Conservation (phyloP, 1,140 invertebrate genomes). For the Drosophila mojavensis region DNA sequence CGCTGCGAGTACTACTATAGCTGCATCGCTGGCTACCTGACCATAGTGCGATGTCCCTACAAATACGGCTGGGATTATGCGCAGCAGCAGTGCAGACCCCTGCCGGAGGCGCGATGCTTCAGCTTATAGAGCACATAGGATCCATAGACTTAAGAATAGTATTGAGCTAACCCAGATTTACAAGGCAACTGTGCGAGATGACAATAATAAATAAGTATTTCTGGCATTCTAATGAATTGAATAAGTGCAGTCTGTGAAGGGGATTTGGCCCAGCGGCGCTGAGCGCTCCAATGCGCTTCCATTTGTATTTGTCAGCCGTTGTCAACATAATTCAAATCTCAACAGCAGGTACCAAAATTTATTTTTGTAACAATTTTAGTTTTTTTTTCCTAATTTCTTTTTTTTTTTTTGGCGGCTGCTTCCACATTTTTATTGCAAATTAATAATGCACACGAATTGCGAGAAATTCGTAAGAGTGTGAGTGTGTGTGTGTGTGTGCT, state of each 20-base stretch:
- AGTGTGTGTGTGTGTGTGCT: conserved; percentile 7
- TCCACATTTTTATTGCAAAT: conserved; percentile 81
- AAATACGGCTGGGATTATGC: conserved; percentile 64
- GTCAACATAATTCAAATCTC: conserved; percentile 76
- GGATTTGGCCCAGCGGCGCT: conserved; percentile 43
- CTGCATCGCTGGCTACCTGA: conserved; percentile 66
- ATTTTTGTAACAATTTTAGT: conserved; percentile 54
- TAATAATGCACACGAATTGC: conserved; percentile 72
- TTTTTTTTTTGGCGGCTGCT: conserved; percentile 48
- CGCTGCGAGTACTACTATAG: conserved; percentile 76
- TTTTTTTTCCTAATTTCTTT: conserved; percentile 6
- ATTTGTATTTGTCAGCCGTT: conserved; percentile 78
- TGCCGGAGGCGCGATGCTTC: conserved; percentile 52
- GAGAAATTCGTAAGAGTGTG: conserved; percentile 14
- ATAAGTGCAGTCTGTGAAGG: conserved; percentile 42
- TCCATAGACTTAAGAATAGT: conserved; percentile 28
- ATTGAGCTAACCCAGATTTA: conserved; percentile 57
- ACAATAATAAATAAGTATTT: conserved; percentile 83
- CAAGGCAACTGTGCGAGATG: conserved; percentile 46
- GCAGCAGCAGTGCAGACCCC: conserved; percentile 54
- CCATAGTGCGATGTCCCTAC: conserved; percentile 70
- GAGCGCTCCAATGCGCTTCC: conserved; percentile 73
- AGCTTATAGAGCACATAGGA: conserved; percentile 24
- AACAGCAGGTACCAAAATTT: conserved; percentile 70
- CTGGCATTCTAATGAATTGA: conserved; percentile 77